Base-by-base conservation (phyloP, 2,888 invertebrate genomes). In the Tipula unca region DNA sequence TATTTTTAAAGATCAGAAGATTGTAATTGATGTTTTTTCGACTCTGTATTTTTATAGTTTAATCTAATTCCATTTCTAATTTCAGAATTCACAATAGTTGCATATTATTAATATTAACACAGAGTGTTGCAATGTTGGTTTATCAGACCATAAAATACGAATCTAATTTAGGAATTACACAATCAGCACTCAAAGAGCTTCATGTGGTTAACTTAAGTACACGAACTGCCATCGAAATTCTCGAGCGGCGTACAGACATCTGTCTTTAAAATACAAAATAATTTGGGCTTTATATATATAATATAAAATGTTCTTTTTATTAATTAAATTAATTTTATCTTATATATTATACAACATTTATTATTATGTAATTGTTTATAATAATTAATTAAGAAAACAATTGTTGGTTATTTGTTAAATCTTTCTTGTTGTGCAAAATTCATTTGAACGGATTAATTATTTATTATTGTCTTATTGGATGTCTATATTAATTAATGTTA, bases 81-180 rank as follows among this genome's bases (percentile, higher is more conserved):
- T 90, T 86, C 89, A 96, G 96, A 88, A 91, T 96, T 54, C 91
- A 94, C 87, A 97, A 97, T 89, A 93, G 96, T 0, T 95, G 95
- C 89, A 93, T 92, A 87, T 91, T 97, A 69, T 91, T 97, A 54
- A 96, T 94, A 88, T 91, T 96, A 88, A 93, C 95, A 83, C 93
- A 94, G 88, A 97, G 96, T 0, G 95, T 96, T 48, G 96, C 96
- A 0, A 92, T 96, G 84, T 92, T 96, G 2, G 91, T 97, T 17
- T 92, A 94, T 48, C 93, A 95, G 86, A 92, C 94, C 0, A 89
- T 97, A n/a, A 88, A 89, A 82, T 88, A 88, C 35, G 85, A 87
- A 5, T 87, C 89, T 89, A 88, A 90, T 88, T 85, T 90, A 88
- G 88, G 92, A 86, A 91, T 91, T 4, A 92, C 92, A 85, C 90